Evolutionary conservation across 2,113 vertebrate species (phyloP), one percentile per base, ranked within the genome.

Genomic region (Chitala chitala): DNA sequence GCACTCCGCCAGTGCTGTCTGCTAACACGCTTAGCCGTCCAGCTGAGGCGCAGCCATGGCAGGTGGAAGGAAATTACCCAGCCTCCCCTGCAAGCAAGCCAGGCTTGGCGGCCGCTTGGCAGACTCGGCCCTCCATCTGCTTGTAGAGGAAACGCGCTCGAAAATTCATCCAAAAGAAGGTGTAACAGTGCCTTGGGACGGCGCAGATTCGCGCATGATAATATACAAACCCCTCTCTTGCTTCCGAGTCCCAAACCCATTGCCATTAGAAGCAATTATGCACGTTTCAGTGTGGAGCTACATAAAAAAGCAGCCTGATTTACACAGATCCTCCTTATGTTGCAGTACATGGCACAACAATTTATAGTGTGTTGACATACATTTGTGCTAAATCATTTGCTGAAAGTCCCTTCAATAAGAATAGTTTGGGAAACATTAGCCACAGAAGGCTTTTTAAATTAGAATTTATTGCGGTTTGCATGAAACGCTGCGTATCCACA

Each of bases 41-140:
- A 83, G 85, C 81, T 82, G 80, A 82, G 77, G 79, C 79, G 13
- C 63, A 78, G 76, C 78, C 70, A 55, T 82, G 86, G 87, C 87
- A 89, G 85, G 86, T 89, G 88, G 84, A 78, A 77, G 77, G 80
- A 87, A 87, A 91, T 89, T 88, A 87, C 84, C 87, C 89, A 86
- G 80, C 83, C 86, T 88, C 82, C 86, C 87, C 86, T 78, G 33
- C 84, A 87, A 87, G 88, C 86, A 87, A 86, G 86, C 85, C 85
- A 85, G 87, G 83, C 87, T 86, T 85, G 75, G 84, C 79, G 82
- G 85, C 82, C 77, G 75, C 78, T 89, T 90, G 90, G 90, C 91
- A 88, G 77, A 26, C 72, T 40, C 1, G 76, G 51, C 79, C 61
- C 83, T 86, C 89, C 90, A 92, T 92, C 91, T 92, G 91, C 83